These are phyloP conservation scores for Apantesis nais DNA, from an alignment of 2,888 invertebrate species.

Conservation along the genomic window DNA sequence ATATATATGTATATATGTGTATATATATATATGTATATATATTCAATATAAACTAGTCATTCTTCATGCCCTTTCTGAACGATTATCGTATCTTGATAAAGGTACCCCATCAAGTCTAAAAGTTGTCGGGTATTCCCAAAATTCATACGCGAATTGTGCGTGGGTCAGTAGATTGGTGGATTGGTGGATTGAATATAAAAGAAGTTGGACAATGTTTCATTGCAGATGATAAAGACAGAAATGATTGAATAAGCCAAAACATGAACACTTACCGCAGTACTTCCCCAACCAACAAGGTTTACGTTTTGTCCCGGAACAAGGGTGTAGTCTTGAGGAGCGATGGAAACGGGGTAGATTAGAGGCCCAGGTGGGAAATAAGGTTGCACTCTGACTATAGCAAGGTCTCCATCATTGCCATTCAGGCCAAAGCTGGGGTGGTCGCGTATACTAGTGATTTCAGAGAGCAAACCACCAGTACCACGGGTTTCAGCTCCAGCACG, in stretches of 20 bases:
- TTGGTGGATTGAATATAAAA: no score
- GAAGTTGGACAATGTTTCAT: not conserved
- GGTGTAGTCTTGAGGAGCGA: constrained; percentile 33
- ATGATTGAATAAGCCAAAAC: not conserved
- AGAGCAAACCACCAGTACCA: constrained; percentile 33
- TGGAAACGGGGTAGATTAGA: constrained; percentile 27
- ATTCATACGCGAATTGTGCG: no score
- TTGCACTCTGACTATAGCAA: constrained; percentile 34
- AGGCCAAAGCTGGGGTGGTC: constrained; percentile 37
- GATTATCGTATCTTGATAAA: not conserved
- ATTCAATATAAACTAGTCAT: no score
- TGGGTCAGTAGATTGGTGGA: not conserved
- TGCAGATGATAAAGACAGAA: not conserved
- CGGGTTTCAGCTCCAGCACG: constrained; percentile 46
- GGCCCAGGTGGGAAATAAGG: constrained; percentile 22
- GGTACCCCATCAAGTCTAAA: not conserved
- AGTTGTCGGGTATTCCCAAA: not conserved
- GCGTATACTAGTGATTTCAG: constrained; percentile 17
- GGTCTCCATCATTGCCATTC: constrained; percentile 35
- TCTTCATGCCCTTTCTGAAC: no score
- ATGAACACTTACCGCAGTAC: constrained; percentile 43
- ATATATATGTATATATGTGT: no score
- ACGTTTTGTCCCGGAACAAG: constrained; percentile 34
- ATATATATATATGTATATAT: no score
- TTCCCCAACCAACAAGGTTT: constrained; percentile 44